Evolutionary conservation across 2,797 vertebrate species (phyloP), one percentile per base, ranked within the genome.

Genomic region (Alosa sapidissima): DNA sequence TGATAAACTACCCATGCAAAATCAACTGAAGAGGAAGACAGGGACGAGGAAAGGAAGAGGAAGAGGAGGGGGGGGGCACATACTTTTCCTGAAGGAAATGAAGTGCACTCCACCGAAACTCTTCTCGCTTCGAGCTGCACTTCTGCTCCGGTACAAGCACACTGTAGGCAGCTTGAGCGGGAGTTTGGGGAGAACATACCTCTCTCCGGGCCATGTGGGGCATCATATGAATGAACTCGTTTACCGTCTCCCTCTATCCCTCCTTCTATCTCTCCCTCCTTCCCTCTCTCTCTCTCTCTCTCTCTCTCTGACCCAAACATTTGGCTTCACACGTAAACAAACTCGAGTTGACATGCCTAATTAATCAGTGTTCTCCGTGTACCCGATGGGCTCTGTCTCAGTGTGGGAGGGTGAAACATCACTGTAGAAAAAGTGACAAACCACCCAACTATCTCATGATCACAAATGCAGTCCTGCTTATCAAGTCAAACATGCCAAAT

Each of bases 261-360:
- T 33, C 24, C 28, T 62, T 28, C 60, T 65, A 3, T 65, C 60
- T 11, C n/a, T 65, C 60, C 9, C 81, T 72, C 75, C 49, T 0
- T 24, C 3, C 21, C 19, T 54, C 24, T n/a, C 11, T 33, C 47
- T 21, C 51, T 81, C 88, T 36, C 41, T 51, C 62, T 58, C 90
- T 85, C 45, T 88, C 84, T 83, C 84, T 87, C 89, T 90, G 90
- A 92, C 91, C 92, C 88, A 28, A 49, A 84, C 84, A n/a, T 89
- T 91, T 88, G 89, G 86, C 89, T 88, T 89, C 84, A 84, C 85
- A 87, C 89, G 91, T 88, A 91, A 93, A 91, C 88, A 92, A 88
- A 89, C 60, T 85, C 86, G 85, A 84, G 89, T 87, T 89, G 90
- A 88, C 78, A 4, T 0, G 9, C 88, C 88, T 87, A 90, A 92